Evolutionary conservation across 1,140 invertebrate species (phyloP).

Genomic region (Apis laboriosa): DNA sequence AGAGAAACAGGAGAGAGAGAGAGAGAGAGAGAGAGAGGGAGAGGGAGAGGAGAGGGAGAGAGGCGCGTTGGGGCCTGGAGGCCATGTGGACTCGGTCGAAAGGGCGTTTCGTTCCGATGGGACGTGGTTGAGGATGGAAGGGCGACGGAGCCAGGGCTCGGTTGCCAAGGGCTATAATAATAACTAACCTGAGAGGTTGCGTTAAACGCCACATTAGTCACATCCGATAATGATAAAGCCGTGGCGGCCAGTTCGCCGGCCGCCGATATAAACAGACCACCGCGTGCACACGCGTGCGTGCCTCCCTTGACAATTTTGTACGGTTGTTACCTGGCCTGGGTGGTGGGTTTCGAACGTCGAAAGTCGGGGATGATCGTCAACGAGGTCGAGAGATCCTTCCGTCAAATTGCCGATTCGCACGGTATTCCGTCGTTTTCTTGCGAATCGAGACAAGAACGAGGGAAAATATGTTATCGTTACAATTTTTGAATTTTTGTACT

Average conservation of each 20-base stretch:
- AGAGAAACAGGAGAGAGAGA: neutral
- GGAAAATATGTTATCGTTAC: no score
- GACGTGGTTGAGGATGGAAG: constrained; percentile 11
- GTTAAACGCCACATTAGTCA: constrained; percentile 76
- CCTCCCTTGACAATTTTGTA: constrained; percentile 41
- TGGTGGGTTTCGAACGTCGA: constrained; percentile 30
- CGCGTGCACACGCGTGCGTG: constrained; percentile 21
- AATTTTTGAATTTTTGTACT: no score
- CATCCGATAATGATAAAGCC: constrained; percentile 76
- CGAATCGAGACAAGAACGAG: no score
- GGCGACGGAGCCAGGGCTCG: constrained; percentile 48
- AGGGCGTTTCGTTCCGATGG: constrained; percentile 55
- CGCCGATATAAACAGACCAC: constrained; percentile 64
- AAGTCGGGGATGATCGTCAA: neutral
- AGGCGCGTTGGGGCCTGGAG: constrained; percentile 18
- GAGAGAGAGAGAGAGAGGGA: constrained; percentile 13
- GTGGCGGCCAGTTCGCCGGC: constrained; percentile 66
- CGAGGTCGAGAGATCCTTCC: no score
- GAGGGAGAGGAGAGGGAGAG: neutral
- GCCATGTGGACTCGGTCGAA: constrained; percentile 53
- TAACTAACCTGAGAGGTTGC: constrained; percentile 76
- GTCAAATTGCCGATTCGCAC: no score
- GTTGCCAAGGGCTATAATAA: constrained; percentile 75
- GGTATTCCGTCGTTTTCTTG: no score
- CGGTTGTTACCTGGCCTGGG: constrained; percentile 32